phyloP scores from a whole-genome alignment of 2,113 vertebrate genomes.

The Oreochromis spilurus region DNA sequence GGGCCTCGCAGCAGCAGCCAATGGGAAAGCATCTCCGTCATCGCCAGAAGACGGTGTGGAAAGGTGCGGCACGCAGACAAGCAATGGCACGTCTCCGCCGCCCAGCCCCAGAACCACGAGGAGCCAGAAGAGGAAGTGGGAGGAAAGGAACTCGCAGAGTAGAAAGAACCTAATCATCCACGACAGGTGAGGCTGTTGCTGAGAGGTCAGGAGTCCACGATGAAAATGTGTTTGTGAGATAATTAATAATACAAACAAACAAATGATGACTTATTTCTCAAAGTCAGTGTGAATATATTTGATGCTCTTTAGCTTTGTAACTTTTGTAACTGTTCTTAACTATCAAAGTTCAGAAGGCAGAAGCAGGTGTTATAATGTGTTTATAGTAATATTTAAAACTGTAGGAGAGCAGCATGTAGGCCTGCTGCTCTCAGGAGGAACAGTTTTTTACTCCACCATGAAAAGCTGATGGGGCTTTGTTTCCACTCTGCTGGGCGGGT shows the following conservation, averaged over 20 bases:
- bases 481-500: accelerated
- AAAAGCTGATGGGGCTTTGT: accelerated
- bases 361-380: neutral
- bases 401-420: neutral
- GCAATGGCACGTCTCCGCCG: constrained; percentile 61
- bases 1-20: neutral
- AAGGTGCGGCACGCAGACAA: neutral
- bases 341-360: neutral
- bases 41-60: neutral
- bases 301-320: neutral
- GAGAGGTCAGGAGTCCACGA: neutral
- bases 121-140: constrained; percentile 57
- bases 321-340: accelerated
- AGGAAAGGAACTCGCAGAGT: neutral
- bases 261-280: neutral
- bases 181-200: constrained; percentile 11
- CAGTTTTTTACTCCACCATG: accelerated
- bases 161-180: neutral
- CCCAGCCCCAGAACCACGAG: constrained; percentile 22
- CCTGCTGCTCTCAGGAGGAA: neutral
- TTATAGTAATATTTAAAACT: neutral
- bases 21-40: neutral
- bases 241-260: neutral
- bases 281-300: accelerated
- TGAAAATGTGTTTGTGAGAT: neutral